phyloP scores from a whole-genome alignment of 2,888 invertebrate species.

The Campoletis raptor region DNA sequence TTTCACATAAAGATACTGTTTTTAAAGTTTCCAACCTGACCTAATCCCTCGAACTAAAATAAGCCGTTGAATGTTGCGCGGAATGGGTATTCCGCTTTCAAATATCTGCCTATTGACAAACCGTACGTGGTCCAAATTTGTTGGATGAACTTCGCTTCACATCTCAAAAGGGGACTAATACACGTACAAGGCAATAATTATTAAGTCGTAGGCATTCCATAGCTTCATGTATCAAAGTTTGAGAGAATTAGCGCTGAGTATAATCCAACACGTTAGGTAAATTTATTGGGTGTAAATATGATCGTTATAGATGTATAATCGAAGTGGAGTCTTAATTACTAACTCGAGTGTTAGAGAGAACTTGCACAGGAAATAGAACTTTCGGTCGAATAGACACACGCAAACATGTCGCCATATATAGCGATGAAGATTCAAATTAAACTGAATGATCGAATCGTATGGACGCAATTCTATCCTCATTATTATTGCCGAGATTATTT shows the following conservation, averaged over 20 bases:
- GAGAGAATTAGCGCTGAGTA: slow-evolving; percentile 32
- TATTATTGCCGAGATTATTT: background rate
- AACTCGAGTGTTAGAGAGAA: slow-evolving; percentile 7
- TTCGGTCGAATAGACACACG: slow-evolving; percentile 20
- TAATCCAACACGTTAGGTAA: background rate
- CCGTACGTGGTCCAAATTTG: background rate
- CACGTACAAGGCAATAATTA: background rate
- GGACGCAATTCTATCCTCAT: background rate
- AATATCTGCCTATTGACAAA: background rate
- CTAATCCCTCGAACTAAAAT: background rate
- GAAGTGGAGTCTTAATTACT: slow-evolving; percentile 41
- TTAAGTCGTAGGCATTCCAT: slow-evolving; percentile 2
- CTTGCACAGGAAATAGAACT: slow-evolving; percentile 46
- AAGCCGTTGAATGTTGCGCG: background rate
- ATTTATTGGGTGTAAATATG: slow-evolving; percentile 10
- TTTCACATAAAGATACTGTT: too few relatives aligned
- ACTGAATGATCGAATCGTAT: background rate
- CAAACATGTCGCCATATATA: background rate
- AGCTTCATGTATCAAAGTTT: background rate
- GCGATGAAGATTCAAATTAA: slow-evolving; percentile 39
- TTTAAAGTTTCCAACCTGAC: too few relatives aligned
- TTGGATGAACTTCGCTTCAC: background rate
- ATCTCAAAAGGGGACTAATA: background rate
- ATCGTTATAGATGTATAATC: slow-evolving; percentile 5
- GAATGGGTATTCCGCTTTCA: background rate